phyloP scores from a whole-genome alignment of 2,797 vertebrate genomes.

The Aselliscus stoliczkanus region DNA sequence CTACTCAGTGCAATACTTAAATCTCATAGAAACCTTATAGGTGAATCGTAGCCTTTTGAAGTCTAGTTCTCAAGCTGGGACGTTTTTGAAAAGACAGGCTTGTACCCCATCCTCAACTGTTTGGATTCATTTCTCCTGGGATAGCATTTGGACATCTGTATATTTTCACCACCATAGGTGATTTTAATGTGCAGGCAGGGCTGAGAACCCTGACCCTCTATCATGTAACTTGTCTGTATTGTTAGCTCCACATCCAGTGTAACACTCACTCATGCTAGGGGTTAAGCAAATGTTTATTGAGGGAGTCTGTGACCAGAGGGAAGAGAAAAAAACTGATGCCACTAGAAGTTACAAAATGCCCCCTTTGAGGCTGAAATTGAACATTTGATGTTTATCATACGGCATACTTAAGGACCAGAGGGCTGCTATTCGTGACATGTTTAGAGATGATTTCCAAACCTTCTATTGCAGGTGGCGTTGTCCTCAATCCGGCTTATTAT shows the following conservation, averaged over 20 bases:
- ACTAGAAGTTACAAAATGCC: neutral
- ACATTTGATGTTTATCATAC: neutral
- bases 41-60: neutral
- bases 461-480: slow-evolving; percentile 90
- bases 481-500: slow-evolving; percentile 94
- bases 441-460: slow-evolving; percentile 21
- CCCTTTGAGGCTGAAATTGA: neutral
- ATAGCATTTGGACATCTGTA: neutral
- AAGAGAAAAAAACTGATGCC: neutral
- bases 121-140: neutral
- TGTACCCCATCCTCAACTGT: neutral
- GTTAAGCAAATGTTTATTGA: neutral
- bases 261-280: neutral
- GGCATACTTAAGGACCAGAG: neutral
- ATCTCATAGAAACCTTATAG: neutral
- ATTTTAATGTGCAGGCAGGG: neutral
- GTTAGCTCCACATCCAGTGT: neutral
- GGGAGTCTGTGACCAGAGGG: neutral
- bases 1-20: neutral
- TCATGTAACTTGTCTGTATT: neutral
- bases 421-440: neutral
- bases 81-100: neutral
- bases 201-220: neutral
- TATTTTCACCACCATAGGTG: neutral
- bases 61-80: neutral